Evolutionary conservation across 2,888 invertebrate species (phyloP), one percentile per base, ranked within the genome.

Genomic region (Ophioninae sp.): DNA sequence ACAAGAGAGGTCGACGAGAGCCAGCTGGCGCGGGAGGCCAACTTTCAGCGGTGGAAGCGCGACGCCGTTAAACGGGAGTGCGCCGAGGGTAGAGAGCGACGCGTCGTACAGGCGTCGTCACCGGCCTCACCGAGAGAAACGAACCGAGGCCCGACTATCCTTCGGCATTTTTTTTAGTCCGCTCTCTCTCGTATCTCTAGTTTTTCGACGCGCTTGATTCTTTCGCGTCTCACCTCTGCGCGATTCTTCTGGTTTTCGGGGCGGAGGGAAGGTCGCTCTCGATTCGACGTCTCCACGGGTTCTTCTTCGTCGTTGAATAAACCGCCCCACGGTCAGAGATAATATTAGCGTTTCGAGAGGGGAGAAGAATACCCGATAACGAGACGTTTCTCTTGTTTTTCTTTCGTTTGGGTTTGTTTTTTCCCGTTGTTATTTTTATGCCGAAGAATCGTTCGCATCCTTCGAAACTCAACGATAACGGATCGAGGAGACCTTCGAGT

Each of bases 1-100:
- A 83, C 56, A 78, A 83, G 78, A 83, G 81, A 78, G 81, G 81
- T 59, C 75, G 88, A 89, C 87, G 85, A 87, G 89, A 82, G 72
- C 84, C 89, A 89, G 82, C 89, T 88, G 88, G 86, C 80, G 83
- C 79, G 81, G 69, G 83, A 65, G 59, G 37, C 69, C 41, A 57
- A 62, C 69, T 13, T 75, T 39, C n/a, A 50, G 21, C 56, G 57
- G 69, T 68, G 21, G 83, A 72, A 83, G 37, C 37, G 70, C 67
- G 67, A 70, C 37, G 77, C 79, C 83, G 77, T 85, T 86, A 83
- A 79, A 76, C 81, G 73, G 85, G 80, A 73, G 61, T 67, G 13
- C 83, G 81, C 75, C 74, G 73, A 56, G 84, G 84, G 75, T 82
- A 69, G 30, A 30, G 30, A 30, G 84, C 79, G 62, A 73, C 73